Percentiles rank a stretch among this genome's conserved stretches.
phyloP scores from a whole-genome alignment of 2,113 vertebrate genomes.

The Megaceryle torquata region DNA sequence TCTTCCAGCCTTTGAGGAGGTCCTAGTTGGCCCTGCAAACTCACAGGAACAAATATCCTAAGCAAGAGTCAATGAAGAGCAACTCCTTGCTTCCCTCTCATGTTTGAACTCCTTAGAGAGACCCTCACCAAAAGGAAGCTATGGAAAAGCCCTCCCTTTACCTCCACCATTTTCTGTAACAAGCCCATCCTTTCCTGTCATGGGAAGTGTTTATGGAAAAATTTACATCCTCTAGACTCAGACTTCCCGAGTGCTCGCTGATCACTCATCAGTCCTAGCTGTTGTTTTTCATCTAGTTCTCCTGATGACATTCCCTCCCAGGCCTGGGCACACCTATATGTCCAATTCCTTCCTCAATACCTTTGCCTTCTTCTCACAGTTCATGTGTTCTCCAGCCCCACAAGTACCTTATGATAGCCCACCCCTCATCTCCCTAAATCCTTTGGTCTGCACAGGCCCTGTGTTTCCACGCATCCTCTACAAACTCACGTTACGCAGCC shows the following conservation, averaged over 20 bases:
- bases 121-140: background rate
- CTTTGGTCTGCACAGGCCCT: background rate
- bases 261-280: background rate
- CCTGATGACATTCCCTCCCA: background rate
- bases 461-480: background rate
- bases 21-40: background rate
- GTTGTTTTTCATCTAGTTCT: background rate
- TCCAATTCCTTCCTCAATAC: background rate
- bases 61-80: background rate
- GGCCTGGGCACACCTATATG: fast-evolving
- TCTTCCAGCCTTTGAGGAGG: conserved; percentile 11
- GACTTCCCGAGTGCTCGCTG: background rate
- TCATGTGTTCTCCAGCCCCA: background rate
- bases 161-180: background rate
- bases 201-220: background rate
- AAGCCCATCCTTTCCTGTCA: background rate
- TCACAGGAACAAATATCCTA: background rate
- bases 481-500: background rate
- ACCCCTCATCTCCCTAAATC: fast-evolving
- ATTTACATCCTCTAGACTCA: background rate
- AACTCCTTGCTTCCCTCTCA: background rate
- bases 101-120: background rate
- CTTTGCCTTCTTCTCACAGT: background rate
- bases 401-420: background rate
- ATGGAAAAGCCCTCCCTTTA: background rate